Evolutionary conservation across 2,113 vertebrate genomes (phyloP), one percentile per base, ranked within the genome.

Genomic region (Stigmatopora argus): DNA sequence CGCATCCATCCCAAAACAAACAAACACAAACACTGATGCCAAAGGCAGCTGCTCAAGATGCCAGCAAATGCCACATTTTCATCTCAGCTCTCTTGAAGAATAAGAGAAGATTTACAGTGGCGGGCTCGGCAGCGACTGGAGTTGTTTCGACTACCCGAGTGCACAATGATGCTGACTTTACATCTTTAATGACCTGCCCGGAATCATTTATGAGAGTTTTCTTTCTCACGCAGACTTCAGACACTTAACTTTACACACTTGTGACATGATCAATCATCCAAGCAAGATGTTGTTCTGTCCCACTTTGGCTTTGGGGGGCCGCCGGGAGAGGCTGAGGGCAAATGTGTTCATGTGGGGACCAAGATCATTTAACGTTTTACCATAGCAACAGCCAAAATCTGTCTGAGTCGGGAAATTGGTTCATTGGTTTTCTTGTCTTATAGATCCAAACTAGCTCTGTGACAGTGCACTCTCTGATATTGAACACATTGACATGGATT

Each of bases 191-290:
- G 79, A 63, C 21, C 5, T 7, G 0, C 11, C 64, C 51, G 0
- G 17, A 86, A 82, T 86, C 71, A 83, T 86, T 86, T 68, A 87
- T 84, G 81, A 85, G 82, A 78, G 81, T 82, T 84, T 81, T 73
- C 77, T 71, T 83, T 85, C 77, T 72, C 78, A 74, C 49, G 51
- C 71, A 44, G 77, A 70, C 72, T 62, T 68, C 77, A 59, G 76
- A 70, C 57, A 31, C 78, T 82, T 75, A 57, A 69, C 80, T 66
- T 62, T 73, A 64, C 67, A 68, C n/a, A n/a, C 66, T 80, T 85
- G 83, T 84, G 80, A 86, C 76, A 60, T 67, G 81, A 80, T 72
- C 87, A 85, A 83, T 81, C 81, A 80, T 70, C 81, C 81, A 58
- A 72, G 76, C 72, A 67, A 64, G 78, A 82, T 79, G 80, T 80